Evolutionary conservation across 2,797 vertebrate species (phyloP), one percentile per base, ranked within the genome.

Genomic region (Dicrostonyx torquatus): DNA sequence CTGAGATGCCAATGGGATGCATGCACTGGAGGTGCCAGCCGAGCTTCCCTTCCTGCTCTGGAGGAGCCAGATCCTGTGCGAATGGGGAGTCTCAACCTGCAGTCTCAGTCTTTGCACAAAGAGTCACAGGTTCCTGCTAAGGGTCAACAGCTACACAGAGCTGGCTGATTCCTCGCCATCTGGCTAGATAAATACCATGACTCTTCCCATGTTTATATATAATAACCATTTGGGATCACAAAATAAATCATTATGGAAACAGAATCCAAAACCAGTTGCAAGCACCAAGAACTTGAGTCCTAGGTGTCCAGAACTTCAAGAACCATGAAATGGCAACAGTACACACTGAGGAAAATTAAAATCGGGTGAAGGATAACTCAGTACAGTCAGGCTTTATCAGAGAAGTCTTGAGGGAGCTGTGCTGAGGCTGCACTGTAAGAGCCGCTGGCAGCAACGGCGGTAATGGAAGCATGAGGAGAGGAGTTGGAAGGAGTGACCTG

Each of bases 191-290:
- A 34, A 4, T 9, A 34, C 50, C 40, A 60, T 31, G n/a, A 31
- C 18, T 72, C 6, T 87, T 79, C 12, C 20, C 14, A 31, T 29
- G 14, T n/a, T 93, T 37, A 77, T 0, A 14, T 5, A 83, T 73
- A 37, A 93, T 12, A 34, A 58, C 31, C 64, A 88, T 68, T 53
- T 14, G 50, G 70, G 48, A 0, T 72, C n/a, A 48, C 48, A 73
- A 1, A 62, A 14, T 34, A 88, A 68, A 11, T 60, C 40, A n/a
- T 20, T 6, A 24, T 50, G 66, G 55, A 92, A 73, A 29, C 31
- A 90, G 84, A 78, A 85, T 90, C 66, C 75, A 95, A 79, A 84
- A 12, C 20, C 37, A 53, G 37, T 53, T 78, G 2, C 75, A 91
- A 72, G 88, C 4, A 72, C 1, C 6, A 29, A 87, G 40, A 93